Conservation (phyloP, 1,140 invertebrate species). For the Pteromalus puparum region DNA sequence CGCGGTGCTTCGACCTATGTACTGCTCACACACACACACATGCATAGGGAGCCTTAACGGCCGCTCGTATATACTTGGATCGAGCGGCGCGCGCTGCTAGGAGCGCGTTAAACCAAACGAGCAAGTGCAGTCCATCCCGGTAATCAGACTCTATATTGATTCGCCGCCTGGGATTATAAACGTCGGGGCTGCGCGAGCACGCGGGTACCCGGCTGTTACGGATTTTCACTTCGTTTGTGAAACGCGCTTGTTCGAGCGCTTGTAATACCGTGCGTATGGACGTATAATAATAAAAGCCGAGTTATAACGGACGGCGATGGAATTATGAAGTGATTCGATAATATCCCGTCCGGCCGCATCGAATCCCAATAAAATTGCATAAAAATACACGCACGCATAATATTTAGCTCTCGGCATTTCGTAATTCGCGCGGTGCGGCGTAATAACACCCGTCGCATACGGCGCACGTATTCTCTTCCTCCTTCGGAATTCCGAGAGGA, state of each 20-base stretch:
- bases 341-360: too few species aligned
- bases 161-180: background rate
- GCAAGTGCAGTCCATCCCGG: background rate
- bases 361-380: too few species aligned
- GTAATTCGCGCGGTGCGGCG: too few species aligned
- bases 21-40: background rate
- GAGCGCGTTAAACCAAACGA: background rate
- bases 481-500: background rate
- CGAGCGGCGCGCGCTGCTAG: background rate
- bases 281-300: too few species aligned
- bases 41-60: background rate
- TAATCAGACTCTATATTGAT: constrained; percentile 12
- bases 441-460: too few species aligned
- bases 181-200: background rate
- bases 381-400: too few species aligned
- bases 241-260: background rate
- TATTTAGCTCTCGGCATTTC: too few species aligned
- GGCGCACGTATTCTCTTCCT: background rate
- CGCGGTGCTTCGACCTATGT: too few species aligned
- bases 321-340: too few species aligned
- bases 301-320: background rate
- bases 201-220: background rate
- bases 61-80: background rate
- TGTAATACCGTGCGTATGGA: too few species aligned
- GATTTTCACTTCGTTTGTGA: background rate